Evolutionary conservation across 1,140 invertebrate genomes (phyloP), one percentile per base, ranked within the genome.

Genomic region (Chelonus insularis): DNA sequence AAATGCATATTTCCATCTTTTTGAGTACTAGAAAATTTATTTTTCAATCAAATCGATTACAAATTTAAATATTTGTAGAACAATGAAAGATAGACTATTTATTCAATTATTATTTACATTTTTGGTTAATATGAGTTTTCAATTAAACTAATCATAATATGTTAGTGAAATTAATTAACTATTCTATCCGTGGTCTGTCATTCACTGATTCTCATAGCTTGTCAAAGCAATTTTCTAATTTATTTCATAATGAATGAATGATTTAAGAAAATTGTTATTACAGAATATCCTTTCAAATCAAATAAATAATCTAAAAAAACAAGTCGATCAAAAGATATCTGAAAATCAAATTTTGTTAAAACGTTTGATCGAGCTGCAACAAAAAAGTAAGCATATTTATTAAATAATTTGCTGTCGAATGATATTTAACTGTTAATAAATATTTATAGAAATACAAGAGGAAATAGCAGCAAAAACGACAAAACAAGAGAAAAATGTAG

Each of bases 281-380:
- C 1, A 12, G 36, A 39, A 69, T 52, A 68, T 69, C 59, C 47
- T 79, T 25, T 62, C 67, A 3, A 68, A 71, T 61, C 74, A 80
- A 47, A 76, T 80, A 51, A 68, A 66, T 23, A 75, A 67, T 60
- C 68, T 80, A 25, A 72, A 76, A 51, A 65, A 68, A 18, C 66
- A 73, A 62, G 57, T 80, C 4, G 74, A 75, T 55, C 62, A 76
- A 36, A 71, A 77, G 36, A 75, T 80, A 57, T 61, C 64, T 12
- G 56, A 70, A 9, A 81, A 77, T 66, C 55, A 75, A 21, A 64
- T 73, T 47, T 57, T 79, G 8, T 62, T 79, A 1, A 61, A 69
- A 14, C 47, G 55, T 12, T 18, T 65, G 14, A 32, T 62, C 21
- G 59, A 61, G 69, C 57, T 69, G 74, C 7, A 59, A 65, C 45